Evolutionary conservation across 2,888 invertebrate species (phyloP).

Genomic region (Entomobrya multifasciata): DNA sequence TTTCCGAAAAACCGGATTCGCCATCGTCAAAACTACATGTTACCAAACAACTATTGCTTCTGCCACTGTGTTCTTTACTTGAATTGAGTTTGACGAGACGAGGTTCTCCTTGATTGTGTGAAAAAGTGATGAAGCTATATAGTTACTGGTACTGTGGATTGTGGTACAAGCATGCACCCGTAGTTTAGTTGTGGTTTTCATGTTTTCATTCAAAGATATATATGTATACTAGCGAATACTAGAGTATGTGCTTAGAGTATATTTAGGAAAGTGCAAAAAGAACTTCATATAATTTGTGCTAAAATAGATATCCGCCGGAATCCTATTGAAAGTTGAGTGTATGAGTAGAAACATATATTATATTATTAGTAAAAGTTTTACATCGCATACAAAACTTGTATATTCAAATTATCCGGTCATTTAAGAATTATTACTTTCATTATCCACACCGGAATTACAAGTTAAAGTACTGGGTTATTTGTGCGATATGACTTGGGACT

Average conservation of each 20-base stretch:
- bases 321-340: not conserved
- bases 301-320: conserved; percentile 11
- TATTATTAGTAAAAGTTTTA: not conserved
- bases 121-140: not conserved
- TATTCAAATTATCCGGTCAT: conserved; percentile 12
- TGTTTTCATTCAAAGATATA: conserved; percentile 27
- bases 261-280: not conserved
- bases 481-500: conserved; percentile 21
- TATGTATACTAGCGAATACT: too few relatives aligned
- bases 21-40: conserved; percentile 13
- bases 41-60: too few relatives aligned
- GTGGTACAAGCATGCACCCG: not conserved
- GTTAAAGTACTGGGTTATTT: not conserved
- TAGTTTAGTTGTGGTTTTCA: not conserved
- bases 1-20: conserved; percentile 41
- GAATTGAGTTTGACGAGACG: too few relatives aligned
- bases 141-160: not conserved
- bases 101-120: not conserved
- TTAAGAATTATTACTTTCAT: conserved; percentile 17
- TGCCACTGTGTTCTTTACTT: not conserved
- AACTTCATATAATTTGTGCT: not conserved
- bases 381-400: conserved; percentile 1
- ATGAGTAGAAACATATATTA: not conserved
- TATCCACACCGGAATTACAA: not conserved
- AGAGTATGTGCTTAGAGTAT: not conserved